Percentiles rank a stretch among this genome's conserved stretches.
phyloP scores from a whole-genome alignment of 2,113 vertebrate genomes.

The Choloepus hoffmanni region DNA sequence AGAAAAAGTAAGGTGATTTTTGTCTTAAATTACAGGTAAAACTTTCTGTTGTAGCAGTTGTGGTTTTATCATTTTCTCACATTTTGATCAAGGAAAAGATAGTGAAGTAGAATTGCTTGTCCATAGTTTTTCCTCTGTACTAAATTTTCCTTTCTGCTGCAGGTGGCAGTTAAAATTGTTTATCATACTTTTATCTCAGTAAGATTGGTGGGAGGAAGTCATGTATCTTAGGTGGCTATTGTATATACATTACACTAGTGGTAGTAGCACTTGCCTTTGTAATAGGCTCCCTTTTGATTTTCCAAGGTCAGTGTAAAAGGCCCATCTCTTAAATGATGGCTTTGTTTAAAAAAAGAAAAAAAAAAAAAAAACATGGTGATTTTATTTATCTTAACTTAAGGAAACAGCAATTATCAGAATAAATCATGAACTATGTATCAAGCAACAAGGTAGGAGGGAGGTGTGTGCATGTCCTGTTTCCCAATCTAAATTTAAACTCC shows the following conservation, averaged over 20 bases:
- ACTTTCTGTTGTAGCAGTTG: slow-evolving; percentile 61
- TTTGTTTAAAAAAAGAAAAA: not conserved
- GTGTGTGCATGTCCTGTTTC: not conserved
- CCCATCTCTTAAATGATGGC: not conserved
- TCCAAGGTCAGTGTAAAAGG: not conserved
- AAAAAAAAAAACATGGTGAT: not conserved
- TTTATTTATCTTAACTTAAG: not conserved
- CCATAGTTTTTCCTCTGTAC: slow-evolving; percentile 66
- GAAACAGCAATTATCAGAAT: not conserved
- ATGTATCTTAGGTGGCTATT: slow-evolving; percentile 62
- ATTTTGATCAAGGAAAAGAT: not conserved
- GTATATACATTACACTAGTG: not conserved
- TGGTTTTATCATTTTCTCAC: slow-evolving; percentile 21
- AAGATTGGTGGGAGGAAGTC: slow-evolving; percentile 78
- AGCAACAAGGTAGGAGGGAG: not conserved
- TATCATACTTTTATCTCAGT: slow-evolving; percentile 75
- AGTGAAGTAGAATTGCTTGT: not conserved
- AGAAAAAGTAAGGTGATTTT: slow-evolving; percentile 54
- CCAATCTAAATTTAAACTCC: not conserved
- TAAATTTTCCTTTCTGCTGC: slow-evolving; percentile 68
- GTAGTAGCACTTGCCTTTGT: not conserved
- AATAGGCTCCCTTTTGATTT: not conserved
- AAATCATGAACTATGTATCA: not conserved
- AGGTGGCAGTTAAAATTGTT: slow-evolving; percentile 77
- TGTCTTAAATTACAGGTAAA: slow-evolving; percentile 72